Evolutionary conservation across 2,797 vertebrate species (phyloP).

Genomic region (Darevskia mixta): DNA sequence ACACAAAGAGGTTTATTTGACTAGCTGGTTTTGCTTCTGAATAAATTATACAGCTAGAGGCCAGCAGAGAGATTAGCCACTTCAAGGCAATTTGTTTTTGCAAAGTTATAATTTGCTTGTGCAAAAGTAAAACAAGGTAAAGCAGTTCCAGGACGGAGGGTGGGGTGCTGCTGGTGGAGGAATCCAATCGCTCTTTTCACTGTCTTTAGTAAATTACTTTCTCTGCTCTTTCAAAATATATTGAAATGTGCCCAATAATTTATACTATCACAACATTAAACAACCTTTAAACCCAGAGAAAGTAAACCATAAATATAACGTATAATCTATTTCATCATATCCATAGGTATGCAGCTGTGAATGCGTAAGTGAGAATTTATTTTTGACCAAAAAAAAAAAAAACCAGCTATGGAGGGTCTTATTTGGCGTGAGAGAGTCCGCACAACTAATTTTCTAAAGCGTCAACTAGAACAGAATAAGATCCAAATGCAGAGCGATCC

Average conservation of each 20-base stretch:
- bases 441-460: not conserved
- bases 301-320: conserved; percentile 23
- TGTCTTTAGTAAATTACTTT: not conserved
- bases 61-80: conserved; percentile 26
- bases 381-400: not conserved
- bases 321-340: not conserved
- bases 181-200: not conserved
- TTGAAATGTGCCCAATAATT: conserved; percentile 7
- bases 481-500: not conserved
- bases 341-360: not conserved
- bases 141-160: not conserved
- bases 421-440: no score
- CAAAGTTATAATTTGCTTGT: conserved; percentile 17
- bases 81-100: conserved; percentile 4
- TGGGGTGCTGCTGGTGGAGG: no score
- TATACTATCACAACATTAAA: not conserved
- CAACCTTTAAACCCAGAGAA: not conserved
- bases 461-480: not conserved
- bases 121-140: not conserved
- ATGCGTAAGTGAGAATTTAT: not conserved
- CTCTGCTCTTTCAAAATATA: not conserved
- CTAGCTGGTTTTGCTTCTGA: not conserved
- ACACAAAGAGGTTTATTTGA: not conserved
- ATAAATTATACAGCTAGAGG: not conserved
- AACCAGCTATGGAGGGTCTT: not conserved